Evolutionary conservation across 2,888 invertebrate genomes (phyloP), one percentile per base, ranked within the genome.

Genomic region (Thalpophila matura): DNA sequence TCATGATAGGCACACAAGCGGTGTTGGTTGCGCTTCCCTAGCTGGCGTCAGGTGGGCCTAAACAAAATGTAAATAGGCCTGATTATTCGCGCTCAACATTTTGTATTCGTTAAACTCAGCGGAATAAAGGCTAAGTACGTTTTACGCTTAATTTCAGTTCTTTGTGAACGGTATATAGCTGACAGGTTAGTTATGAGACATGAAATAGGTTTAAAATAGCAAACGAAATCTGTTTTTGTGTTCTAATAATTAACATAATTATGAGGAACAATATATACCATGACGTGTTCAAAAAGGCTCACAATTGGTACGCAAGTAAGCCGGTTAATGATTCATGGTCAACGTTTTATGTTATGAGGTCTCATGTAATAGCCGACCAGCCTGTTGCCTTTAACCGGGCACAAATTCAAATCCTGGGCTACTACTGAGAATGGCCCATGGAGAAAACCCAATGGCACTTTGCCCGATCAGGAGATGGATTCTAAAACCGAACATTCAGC

Each of bases 31-130:
- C 59, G 78, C 68, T 76, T 74, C 64, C 75, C 69, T 55, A 40
- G 57, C 66, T 74, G 83, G 86, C 86, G 86, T 83, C 89, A 90
- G 90, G 87, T 90, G 87, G 85, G 82, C 82, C 85, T 85, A 85
- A 89, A 86, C 89, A 89, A 91, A 89, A 89, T 91, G 89, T 89
- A 89, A 91, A 91, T 91, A 87, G 79, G 67, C 84, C 83, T 85
- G 86, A 89, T 88, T 89, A 90, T 88, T 86, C 88, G 77, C 82
- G 80, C 85, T 81, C 86, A 68, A 84, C 85, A 84, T 87, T 89
- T 84, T 84, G 88, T 87, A 85, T 89, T 88, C 85, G 82, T 85
- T 85, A 74, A 82, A 87, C 85, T 89, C 89, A 86, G 86, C 86
- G 76, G 70, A 83, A 86, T 87, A 86, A 85, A 88, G 33, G 81